Base-by-base conservation (phyloP, 2,797 vertebrate species). In the Rhinatrema bivittatum region DNA sequence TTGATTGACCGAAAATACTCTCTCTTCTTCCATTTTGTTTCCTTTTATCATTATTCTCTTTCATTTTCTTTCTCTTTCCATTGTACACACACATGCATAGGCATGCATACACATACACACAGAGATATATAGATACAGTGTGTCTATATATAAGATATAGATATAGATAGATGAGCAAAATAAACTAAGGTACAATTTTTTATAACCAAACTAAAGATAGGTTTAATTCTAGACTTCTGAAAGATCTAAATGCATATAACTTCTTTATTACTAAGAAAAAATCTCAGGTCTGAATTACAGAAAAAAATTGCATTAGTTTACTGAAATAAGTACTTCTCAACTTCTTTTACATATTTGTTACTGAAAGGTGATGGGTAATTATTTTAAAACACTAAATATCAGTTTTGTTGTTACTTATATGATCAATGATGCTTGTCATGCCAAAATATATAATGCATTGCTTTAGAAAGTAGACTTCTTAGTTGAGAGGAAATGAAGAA, bases 391-490 rank as follows among this genome's bases (percentile, higher is more conserved):
- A 29, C 31, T 37, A 22, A 41, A 7, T 52, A 27, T 50, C 25
- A 39, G 29, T 62, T 80, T n/a, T 54, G 58, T 28, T 70, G 77
- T 62, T 50, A 50, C 76, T 60, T 41, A 61, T 50, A 59, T 50
- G 32, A 48, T 55, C 63, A 69, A 72, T 35, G 55, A 72, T 35
- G 55, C 59, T 73, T 67, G 36, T 71, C 50, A 55, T 39, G 25
- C 65, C 67, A 60, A 62, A 25, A 35, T 20, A 30, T 23, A 26
- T 25, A 36, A 16, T 32, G 35, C 60, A 44, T n/a, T n/a, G n/a
- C n/a, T n/a, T n/a, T n/a, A n/a, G n/a, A n/a, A n/a, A n/a, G n/a
- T n/a, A n/a, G n/a, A n/a, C n/a, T n/a, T n/a, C n/a, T n/a, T n/a
- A n/a, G n/a, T n/a, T n/a, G n/a, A n/a, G n/a, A n/a, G n/a, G n/a